Evolutionary conservation across 2,888 invertebrate genomes (phyloP), one percentile per base, ranked within the genome.

Genomic region (Cyaniris semiargus): DNA sequence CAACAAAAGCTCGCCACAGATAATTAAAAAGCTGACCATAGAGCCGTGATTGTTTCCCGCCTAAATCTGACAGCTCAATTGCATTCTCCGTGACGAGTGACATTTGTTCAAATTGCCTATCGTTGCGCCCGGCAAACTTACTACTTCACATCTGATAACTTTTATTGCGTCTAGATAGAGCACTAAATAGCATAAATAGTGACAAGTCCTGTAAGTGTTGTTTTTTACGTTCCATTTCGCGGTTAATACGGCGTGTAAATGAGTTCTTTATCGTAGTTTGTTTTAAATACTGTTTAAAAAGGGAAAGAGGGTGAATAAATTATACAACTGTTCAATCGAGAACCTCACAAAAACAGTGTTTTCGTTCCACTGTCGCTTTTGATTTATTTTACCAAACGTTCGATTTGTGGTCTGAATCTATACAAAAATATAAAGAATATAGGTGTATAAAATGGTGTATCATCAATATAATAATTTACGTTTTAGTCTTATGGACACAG

Each of bases 171-270:
- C 0, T 0, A 0, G 0, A 53, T 85, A 88, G 81, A 81, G 86
- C 78, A 79, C 18, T 81, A 79, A 85, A 79, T 88, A 0, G 70
- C 21, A 58, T 78, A 79, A 78, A 77, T 80, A 81, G 77, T 80
- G 79, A 81, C 78, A 81, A 80, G 81, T 75, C 79, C 85, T 82
- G 85, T 84, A 81, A 83, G 81, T 85, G 84, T 85, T 85, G 85
- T 86, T 89, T 89, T 91, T 89, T 88, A 85, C 89, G 88, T 89
- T 85, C 87, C 89, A 91, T 93, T 93, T 90, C 88, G 89, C 86
- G 89, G 90, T 88, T 93, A 93, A 93, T 89, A 88, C 85, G 84
- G 85, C 93, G 93, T 92, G 88, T 91, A 93, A 94, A 94, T 93
- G 89, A 91, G 92, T 93, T 91, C 92, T 93, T 93, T 94, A 92